These are phyloP conservation scores for Microtus richardsoni DNA, from an alignment of 2,113 vertebrate species.

Conservation along the genomic window DNA sequence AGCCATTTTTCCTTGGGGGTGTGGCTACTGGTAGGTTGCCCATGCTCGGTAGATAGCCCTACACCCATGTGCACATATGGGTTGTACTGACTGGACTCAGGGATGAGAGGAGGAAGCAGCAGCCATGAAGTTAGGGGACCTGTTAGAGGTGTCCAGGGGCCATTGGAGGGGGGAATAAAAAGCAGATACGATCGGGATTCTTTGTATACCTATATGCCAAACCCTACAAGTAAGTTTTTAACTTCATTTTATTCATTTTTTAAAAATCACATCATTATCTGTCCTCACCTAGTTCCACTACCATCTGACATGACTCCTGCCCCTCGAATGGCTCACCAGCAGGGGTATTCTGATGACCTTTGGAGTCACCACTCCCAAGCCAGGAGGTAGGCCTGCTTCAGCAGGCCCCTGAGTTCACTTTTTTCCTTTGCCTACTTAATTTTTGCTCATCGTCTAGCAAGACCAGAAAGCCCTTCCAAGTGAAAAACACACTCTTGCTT, in stretches of 20 bases:
- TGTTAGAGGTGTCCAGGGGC: not conserved
- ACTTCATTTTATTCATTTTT: not conserved
- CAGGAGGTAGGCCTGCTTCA: not conserved
- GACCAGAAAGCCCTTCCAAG: not conserved
- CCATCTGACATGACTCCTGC: not conserved
- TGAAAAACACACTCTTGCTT: not conserved
- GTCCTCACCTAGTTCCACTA: not conserved
- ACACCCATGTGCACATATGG: no score
- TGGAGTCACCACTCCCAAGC: not conserved
- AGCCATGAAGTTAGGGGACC: not conserved
- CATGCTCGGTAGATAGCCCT: not conserved
- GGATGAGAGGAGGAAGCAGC: not conserved
- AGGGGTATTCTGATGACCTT: not conserved
- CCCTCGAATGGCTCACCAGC: not conserved
- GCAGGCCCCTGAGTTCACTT: not conserved
- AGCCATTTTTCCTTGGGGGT: not conserved
- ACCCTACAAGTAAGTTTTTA: not conserved
- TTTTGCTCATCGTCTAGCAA: not conserved
- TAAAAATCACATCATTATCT: not conserved
- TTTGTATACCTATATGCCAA: not conserved
- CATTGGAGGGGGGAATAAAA: not conserved
- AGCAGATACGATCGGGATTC: not conserved
- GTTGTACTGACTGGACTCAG: not conserved
- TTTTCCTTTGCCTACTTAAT: not conserved
- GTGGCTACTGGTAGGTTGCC: not conserved